Percentiles rank a stretch among this genome's conserved stretches.
phyloP scores from a whole-genome alignment of 2,113 vertebrate species.

The Bettongia penicillata region DNA sequence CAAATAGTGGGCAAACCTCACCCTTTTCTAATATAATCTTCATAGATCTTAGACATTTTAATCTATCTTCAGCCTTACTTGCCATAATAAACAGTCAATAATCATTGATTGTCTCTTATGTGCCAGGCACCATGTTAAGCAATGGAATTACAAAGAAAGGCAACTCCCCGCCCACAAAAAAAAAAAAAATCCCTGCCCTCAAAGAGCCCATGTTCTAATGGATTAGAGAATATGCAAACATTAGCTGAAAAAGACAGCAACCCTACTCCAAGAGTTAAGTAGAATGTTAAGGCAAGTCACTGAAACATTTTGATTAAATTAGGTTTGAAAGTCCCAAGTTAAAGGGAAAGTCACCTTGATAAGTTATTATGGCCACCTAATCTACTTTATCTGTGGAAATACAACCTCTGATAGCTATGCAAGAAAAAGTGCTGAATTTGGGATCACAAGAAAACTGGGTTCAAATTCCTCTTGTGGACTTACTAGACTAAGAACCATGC shows the following conservation, averaged over 20 bases:
- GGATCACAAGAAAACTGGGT: neutral
- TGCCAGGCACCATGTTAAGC: no score
- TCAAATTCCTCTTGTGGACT: conserved; percentile 33
- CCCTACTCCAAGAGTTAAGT: neutral
- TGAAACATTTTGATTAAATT: conserved; percentile 10
- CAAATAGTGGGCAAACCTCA: neutral
- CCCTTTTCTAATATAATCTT: neutral
- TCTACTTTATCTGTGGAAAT: conserved; percentile 18
- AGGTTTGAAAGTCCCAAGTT: conserved; percentile 28
- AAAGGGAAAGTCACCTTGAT: conserved; percentile 32
- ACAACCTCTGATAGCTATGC: neutral
- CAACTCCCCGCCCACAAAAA: no score
- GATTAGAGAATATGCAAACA: no score
- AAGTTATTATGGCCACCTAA: neutral
- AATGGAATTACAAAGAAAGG: no score
- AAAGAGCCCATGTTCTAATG: no score
- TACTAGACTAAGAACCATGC: conserved; percentile 17
- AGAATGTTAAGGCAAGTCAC: neutral
- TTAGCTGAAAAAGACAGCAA: no score
- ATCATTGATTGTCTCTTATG: no score
- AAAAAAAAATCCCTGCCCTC: no score
- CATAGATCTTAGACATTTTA: neutral
- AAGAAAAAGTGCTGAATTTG: neutral
- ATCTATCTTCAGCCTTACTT: no score
- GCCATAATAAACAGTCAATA: no score